Percentiles rank a stretch among this genome's conserved stretches.
Evolutionary conservation across 2,113 vertebrate genomes (phyloP).

Genomic region (Psephotus haematonotus): DNA sequence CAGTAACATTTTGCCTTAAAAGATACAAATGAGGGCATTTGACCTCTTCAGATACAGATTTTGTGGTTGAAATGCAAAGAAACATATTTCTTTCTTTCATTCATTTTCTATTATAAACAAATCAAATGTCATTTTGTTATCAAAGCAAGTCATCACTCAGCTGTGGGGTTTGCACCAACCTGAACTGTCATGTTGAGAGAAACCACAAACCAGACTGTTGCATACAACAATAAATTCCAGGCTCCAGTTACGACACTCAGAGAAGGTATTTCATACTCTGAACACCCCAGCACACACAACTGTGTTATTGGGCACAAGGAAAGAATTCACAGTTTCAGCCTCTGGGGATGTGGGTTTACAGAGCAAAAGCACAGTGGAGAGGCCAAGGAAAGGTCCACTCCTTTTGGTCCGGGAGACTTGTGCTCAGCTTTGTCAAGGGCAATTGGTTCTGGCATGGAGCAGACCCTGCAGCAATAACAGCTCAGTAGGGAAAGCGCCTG

Average conservation of each 20-base stretch:
- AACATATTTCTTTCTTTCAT: background rate
- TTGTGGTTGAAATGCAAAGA: background rate
- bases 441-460: background rate
- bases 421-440: background rate
- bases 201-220: background rate
- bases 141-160: background rate
- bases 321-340: background rate
- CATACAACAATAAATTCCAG: background rate
- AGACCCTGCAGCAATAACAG: background rate
- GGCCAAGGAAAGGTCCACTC: background rate
- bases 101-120: background rate
- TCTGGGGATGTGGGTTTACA: background rate
- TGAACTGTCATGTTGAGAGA: background rate
- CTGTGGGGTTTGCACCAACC: background rate
- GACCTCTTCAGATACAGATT: background rate
- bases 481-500: background rate
- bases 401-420: fast-evolving
- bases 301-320: fast-evolving
- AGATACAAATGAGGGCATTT: background rate
- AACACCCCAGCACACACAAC: background rate
- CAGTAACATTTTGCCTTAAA: background rate
- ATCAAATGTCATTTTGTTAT: background rate
- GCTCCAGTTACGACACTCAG: background rate
- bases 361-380: background rate
- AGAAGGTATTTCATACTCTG: background rate